Conservation (phyloP, 2,888 invertebrate species). For the Rhagophthalmus giganteus region DNA sequence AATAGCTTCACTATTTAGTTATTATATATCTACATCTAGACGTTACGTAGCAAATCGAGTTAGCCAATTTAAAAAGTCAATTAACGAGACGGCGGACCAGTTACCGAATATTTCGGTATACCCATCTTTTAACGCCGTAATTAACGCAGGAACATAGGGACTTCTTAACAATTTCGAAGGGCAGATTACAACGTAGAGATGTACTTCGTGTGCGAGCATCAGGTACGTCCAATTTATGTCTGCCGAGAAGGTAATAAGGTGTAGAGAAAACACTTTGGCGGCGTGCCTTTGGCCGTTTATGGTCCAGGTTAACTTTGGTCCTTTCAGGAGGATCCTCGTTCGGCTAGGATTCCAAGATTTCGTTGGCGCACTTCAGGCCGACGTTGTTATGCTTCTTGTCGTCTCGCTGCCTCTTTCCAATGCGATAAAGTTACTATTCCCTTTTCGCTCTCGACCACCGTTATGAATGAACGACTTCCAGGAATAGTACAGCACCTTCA, state of each 20-base stretch:
- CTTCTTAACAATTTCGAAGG: constrained; percentile 8
- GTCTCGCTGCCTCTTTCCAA: constrained; percentile 21
- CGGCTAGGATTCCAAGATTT: constrained; percentile 8
- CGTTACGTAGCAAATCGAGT: constrained; percentile 18
- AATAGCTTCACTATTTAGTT: constrained; percentile 21
- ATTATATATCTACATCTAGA: constrained; percentile 16
- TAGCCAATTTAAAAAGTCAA: constrained; percentile 17
- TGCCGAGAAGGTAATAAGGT: constrained; percentile 39
- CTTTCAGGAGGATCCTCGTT: constrained; percentile 5
- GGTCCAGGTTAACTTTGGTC: constrained; percentile 25
- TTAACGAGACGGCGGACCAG: no score
- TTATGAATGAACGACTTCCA: constrained; percentile 44
- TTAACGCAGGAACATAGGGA: no score
- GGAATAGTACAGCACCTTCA: constrained; percentile 40
- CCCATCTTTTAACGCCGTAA: no score
- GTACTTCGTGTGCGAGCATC: constrained; percentile 17
- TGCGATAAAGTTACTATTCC: constrained; percentile 10
- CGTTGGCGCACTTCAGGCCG: constrained; percentile 12
- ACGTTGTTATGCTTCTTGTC: constrained; percentile 35
- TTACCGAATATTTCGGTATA: no score
- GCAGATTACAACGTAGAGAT: constrained; percentile 13
- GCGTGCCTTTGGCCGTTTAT: constrained; percentile 37
- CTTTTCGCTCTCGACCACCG: constrained; percentile 29
- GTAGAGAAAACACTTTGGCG: constrained; percentile 43
- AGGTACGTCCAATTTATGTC: constrained; percentile 30